Percentiles rank a stretch among this genome's conserved stretches.
Evolutionary conservation across 2,113 vertebrate species (phyloP).

Genomic region (Micronisus gabar): DNA sequence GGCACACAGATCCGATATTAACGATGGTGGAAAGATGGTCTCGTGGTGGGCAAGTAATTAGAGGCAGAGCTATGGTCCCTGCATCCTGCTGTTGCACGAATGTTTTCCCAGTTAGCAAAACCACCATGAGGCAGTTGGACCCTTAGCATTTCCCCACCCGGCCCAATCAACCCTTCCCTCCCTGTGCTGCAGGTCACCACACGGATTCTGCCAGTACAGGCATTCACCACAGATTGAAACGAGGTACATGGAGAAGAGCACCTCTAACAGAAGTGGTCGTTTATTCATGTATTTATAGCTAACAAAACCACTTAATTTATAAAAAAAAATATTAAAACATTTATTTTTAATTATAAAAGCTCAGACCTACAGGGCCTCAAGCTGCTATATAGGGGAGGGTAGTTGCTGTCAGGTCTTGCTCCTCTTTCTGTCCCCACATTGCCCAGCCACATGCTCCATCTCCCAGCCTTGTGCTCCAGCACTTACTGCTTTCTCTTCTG

Average conservation of each 20-base stretch:
- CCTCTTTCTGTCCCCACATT: neutral
- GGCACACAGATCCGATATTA: neutral
- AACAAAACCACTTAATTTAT: neutral
- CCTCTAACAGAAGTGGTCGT: neutral
- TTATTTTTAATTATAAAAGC: neutral
- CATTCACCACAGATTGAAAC: neutral
- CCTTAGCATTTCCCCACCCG: fast-evolving
- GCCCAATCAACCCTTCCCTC: neutral
- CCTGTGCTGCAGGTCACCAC: neutral
- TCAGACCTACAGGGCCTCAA: neutral
- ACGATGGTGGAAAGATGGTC: neutral
- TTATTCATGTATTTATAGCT: neutral
- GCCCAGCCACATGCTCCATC: neutral
- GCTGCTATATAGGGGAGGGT: neutral
- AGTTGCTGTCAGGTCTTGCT: neutral
- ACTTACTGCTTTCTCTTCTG: neutral
- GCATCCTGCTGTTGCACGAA: neutral
- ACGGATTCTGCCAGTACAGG: neutral
- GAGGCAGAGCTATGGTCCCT: neutral
- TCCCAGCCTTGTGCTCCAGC: neutral
- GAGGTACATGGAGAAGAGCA: neutral
- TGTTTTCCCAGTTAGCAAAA: neutral
- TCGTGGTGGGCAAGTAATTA: neutral
- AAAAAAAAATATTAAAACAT: neutral
- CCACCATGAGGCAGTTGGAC: neutral